A percentile compares a stretch with the other conserved stretches of the same genome.
Conservation (phyloP, 2,888 invertebrate species). For the Pinctada fucata region DNA sequence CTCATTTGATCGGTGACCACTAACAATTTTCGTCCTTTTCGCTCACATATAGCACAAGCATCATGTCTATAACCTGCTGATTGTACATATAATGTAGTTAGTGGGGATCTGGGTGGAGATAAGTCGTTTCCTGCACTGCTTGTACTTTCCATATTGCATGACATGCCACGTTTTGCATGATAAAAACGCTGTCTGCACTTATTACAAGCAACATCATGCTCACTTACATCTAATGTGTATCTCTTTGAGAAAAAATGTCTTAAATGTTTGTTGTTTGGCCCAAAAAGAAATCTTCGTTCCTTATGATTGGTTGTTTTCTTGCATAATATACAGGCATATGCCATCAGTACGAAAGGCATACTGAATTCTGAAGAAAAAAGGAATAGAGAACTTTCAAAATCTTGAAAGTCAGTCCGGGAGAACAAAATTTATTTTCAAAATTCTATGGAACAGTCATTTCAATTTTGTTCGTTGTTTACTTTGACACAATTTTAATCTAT, state of each 20-base stretch:
- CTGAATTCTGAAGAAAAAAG: too few relatives aligned
- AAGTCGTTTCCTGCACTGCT: not conserved
- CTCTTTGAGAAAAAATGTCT: slow-evolving; percentile 8
- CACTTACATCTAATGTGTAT: not conserved
- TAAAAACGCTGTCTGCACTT: slow-evolving; percentile 13
- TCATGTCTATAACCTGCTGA: slow-evolving; percentile 13
- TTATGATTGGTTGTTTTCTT: slow-evolving; percentile 1
- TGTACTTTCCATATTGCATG: too few relatives aligned
- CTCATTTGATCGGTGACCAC: slow-evolving; percentile 1
- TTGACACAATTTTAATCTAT: too few relatives aligned
- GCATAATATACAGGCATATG: slow-evolving; percentile 7
- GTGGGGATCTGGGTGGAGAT: not conserved
- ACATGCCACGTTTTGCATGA: not conserved
- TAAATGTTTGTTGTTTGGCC: not conserved
- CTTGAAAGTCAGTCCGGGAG: too few relatives aligned
- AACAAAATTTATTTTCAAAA: too few relatives aligned
- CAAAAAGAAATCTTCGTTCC: slow-evolving; percentile 16
- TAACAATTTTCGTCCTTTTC: not conserved
- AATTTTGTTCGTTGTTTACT: too few relatives aligned
- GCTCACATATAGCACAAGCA: slow-evolving; percentile 10
- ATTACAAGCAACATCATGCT: slow-evolving; percentile 4
- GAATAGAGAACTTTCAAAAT: too few relatives aligned
- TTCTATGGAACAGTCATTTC: too few relatives aligned
- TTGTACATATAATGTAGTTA: not conserved
- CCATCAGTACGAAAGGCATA: not conserved